Evolutionary conservation across 2,888 invertebrate species (phyloP), one percentile per base, ranked within the genome.

Genomic region (Rhyacophila evoluta): DNA sequence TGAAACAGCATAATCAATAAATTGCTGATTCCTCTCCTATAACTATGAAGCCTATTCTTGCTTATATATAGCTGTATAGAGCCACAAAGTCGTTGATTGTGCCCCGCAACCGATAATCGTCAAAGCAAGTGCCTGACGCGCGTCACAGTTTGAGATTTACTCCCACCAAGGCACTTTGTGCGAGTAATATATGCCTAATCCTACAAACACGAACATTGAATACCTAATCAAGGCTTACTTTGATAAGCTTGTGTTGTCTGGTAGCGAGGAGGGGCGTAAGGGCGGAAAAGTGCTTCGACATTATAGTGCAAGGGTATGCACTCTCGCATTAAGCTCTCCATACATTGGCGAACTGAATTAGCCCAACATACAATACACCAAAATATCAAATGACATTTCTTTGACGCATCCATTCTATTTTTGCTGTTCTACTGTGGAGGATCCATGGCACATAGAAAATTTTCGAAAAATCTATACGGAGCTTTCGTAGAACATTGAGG

Each of bases 161-260:
- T 19, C 19, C 15, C 8, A 19, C 10, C 55, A 19, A 19, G 55
- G 55, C 55, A 55, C 55, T 25, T 55, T 55, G 10, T 55, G 55
- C 55, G 55, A 55, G 55, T 55, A 55, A 55, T 55, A 55, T 55
- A 55, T 55, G 55, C 55, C 15, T 55, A 55, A 55, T 55, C 55
- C 55, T 8, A 55, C 55, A 55, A 55, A 55, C 55, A 55, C 55
- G 55, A 55, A 55, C 55, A 55, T 55, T 55, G 55, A 55, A 55
- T 55, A 55, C 55, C 55, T 55, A 55, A 55, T 55, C 55, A 55
- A 55, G 55, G 55, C 15, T 55, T 55, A 55, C 55, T 55, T 25
- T 55, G 55, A 55, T 55, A 55, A 55, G 55, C 55, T 8, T 19
- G 55, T 55, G 55, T 55, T 55, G 55, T 55, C 55, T 55, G 25